phyloP scores from a whole-genome alignment of 2,113 vertebrate species.

The Xiphorhynchus elegans region DNA sequence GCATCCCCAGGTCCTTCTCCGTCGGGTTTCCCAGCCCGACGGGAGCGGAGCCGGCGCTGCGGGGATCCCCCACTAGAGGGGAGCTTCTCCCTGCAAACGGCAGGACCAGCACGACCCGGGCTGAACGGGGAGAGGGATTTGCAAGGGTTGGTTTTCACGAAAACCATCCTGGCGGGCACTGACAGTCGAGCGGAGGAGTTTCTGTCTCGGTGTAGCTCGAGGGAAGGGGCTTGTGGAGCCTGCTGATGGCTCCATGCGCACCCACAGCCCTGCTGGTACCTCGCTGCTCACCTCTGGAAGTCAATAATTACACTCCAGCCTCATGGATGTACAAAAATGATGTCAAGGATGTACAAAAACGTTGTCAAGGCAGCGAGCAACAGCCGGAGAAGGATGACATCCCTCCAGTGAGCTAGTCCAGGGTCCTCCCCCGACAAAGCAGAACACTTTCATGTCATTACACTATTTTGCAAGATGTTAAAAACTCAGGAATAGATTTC shows the following conservation, averaged over 20 bases:
- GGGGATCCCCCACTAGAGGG: constrained; percentile 37
- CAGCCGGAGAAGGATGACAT: not conserved
- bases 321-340: not conserved
- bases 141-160: fast-evolving
- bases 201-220: not conserved
- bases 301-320: not conserved
- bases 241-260: fast-evolving
- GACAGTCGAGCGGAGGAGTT: not conserved
- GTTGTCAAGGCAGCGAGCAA: not conserved
- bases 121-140: not conserved
- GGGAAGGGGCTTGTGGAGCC: fast-evolving
- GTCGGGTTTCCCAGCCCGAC: not conserved
- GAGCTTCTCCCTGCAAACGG: constrained; percentile 18
- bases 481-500: not conserved
- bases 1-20: not conserved
- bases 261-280: not conserved
- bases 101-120: fast-evolving
- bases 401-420: not conserved
- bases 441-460: not conserved
- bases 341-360: not conserved
- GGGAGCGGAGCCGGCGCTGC: not conserved
- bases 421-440: not conserved
- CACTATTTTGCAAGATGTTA: not conserved
- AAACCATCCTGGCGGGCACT: fast-evolving
- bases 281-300: not conserved